Evolutionary conservation across 1,140 invertebrate genomes (phyloP).

Genomic region (Trichoplusia ni): DNA sequence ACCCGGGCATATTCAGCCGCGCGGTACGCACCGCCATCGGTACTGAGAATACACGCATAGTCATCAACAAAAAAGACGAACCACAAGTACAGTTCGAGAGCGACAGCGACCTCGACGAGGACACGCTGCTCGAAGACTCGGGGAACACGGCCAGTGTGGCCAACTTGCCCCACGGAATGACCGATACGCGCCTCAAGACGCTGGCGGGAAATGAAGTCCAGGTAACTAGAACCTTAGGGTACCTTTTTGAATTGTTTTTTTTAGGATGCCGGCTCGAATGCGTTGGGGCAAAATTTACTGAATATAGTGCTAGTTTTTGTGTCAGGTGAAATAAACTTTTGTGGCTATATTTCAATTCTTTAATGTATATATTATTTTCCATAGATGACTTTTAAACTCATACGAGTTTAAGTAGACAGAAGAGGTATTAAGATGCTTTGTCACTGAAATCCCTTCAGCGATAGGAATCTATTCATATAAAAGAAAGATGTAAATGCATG

Average conservation of each 20-base stretch:
- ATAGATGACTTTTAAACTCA: too few relatives aligned
- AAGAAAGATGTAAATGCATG: too few relatives aligned
- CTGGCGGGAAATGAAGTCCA: conserved; percentile 66
- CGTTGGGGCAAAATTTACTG: too few relatives aligned
- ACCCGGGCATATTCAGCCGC: conserved; percentile 63
- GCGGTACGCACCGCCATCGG: conserved; percentile 59
- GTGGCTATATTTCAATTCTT: too few relatives aligned
- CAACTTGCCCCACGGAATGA: conserved; percentile 70
- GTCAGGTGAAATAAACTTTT: too few relatives aligned
- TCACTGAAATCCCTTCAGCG: too few relatives aligned
- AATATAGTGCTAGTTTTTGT: too few relatives aligned
- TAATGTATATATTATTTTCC: too few relatives aligned
- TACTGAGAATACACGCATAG: conserved; percentile 31
- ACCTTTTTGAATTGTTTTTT: neutral
- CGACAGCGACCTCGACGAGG: conserved; percentile 45
- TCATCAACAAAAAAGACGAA: conserved; percentile 37
- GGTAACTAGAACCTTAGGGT: conserved; percentile 53
- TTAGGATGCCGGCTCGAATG: conserved; percentile 19
- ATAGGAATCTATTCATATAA: too few relatives aligned
- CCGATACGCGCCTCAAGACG: conserved; percentile 62
- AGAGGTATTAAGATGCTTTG: too few relatives aligned
- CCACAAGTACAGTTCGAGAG: conserved; percentile 52
- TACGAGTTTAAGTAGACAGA: too few relatives aligned
- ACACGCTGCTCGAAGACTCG: conserved; percentile 22
- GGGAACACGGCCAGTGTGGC: conserved; percentile 41